A percentile compares a stretch with the other conserved stretches of the same genome.
Evolutionary conservation across 2,888 invertebrate species (phyloP).

Genomic region (Stenodera caucasica): DNA sequence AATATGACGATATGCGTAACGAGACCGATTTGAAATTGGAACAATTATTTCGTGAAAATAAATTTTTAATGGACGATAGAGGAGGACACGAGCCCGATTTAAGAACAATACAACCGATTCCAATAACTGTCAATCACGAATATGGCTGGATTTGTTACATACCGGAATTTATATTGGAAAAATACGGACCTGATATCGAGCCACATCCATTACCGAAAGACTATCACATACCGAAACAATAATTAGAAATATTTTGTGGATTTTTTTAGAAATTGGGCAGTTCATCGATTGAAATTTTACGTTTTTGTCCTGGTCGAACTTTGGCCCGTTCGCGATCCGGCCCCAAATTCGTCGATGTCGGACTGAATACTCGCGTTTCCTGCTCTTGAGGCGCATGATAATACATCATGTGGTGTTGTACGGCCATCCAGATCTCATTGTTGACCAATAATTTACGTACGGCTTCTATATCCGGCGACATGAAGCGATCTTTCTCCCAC

Average conservation of each 20-base stretch:
- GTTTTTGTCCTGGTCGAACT: not conserved
- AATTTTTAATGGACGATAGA: slow-evolving; percentile 8
- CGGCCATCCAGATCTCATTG: slow-evolving; percentile 60
- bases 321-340: slow-evolving; percentile 34
- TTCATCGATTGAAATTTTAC: not conserved
- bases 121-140: slow-evolving; percentile 31
- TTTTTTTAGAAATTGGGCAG: slow-evolving; percentile 2
- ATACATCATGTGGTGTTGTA: slow-evolving; percentile 54
- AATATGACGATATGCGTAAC: slow-evolving; percentile 27
- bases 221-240: slow-evolving; percentile 4
- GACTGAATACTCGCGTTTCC: slow-evolving; percentile 59
- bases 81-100: slow-evolving; percentile 22
- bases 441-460: slow-evolving; percentile 58
- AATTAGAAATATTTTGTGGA: not conserved
- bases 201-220: slow-evolving; percentile 25
- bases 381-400: slow-evolving; percentile 55
- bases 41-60: slow-evolving; percentile 23
- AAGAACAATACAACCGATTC: slow-evolving; percentile 32
- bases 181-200: slow-evolving; percentile 34
- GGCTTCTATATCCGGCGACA: slow-evolving; percentile 67
- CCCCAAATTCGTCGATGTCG: slow-evolving; percentile 50
- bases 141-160: slow-evolving; percentile 34
- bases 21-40: slow-evolving; percentile 29
- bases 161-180: slow-evolving; percentile 34
- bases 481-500: slow-evolving; percentile 65